Evolutionary conservation across 64 coral and sea anemone species (phyloP).

Genomic region (Pocillopora verrucosa): DNA sequence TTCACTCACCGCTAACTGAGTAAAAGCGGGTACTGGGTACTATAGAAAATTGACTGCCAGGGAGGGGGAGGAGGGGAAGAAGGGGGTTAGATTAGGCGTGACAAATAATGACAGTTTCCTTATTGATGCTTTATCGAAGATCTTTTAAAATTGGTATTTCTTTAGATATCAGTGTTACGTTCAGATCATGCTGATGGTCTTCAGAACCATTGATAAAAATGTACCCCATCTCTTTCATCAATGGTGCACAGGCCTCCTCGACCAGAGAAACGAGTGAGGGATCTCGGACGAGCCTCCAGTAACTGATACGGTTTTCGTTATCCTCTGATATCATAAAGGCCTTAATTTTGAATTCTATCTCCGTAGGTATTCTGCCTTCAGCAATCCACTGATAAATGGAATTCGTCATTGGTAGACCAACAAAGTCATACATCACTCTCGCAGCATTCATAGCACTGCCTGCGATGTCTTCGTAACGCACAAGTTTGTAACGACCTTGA

Average conservation of each 20-base stretch:
- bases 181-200: background rate
- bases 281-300: background rate
- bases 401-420: background rate
- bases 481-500: background rate
- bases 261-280: background rate
- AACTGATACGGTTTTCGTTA: background rate
- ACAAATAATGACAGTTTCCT: no score
- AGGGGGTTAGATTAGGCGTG: no score
- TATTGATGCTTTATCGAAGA: background rate
- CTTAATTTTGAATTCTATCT: no score
- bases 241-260: background rate
- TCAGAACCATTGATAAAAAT: constrained; percentile 2
- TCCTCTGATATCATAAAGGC: background rate
- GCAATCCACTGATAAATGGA: background rate
- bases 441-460: background rate
- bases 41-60: no score
- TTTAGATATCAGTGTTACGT: background rate
- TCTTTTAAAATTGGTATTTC: background rate
- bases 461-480: background rate
- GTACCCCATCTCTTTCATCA: constrained; percentile 1
- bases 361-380: background rate
- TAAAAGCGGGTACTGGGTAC: no score
- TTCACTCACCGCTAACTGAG: no score
- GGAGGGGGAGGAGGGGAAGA: no score
- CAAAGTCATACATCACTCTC: background rate